These are phyloP conservation scores for Osmerus mordax DNA, from an alignment of 2,113 vertebrate genomes.

Conservation along the genomic window DNA sequence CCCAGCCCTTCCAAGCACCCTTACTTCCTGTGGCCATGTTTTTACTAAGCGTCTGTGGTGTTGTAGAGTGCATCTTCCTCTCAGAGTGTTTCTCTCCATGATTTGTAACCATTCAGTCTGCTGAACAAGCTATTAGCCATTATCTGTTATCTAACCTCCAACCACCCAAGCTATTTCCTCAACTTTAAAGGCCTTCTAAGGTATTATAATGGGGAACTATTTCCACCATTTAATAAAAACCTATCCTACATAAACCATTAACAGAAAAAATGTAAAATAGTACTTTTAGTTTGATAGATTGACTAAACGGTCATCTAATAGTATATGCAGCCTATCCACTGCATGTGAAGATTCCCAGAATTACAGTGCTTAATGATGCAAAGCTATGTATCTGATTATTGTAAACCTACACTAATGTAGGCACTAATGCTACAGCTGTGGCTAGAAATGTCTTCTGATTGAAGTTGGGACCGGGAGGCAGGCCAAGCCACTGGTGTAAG, in stretches of 20 bases:
- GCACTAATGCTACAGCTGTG: neutral
- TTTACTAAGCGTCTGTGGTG: neutral
- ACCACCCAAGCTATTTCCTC: slow-evolving; percentile 23
- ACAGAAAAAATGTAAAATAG: too few relatives aligned
- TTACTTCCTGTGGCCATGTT: slow-evolving; percentile 26
- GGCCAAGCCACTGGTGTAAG: neutral
- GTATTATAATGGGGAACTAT: neutral
- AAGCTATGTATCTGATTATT: too few relatives aligned
- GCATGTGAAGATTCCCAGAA: too few relatives aligned
- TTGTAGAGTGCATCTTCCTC: slow-evolving; percentile 21
- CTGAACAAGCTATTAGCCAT: slow-evolving; percentile 37
- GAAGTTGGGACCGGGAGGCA: neutral
- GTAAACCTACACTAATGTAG: neutral
- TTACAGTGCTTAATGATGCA: too few relatives aligned
- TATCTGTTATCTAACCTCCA: slow-evolving; percentile 36
- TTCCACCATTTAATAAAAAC: neutral
- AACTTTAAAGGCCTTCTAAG: slow-evolving; percentile 25
- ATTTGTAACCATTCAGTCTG: slow-evolving; percentile 43
- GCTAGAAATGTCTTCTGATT: neutral
- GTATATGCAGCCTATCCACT: too few relatives aligned
- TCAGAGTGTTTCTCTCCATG: slow-evolving; percentile 15
- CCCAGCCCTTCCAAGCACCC: slow-evolving; percentile 16
- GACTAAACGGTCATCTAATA: too few relatives aligned
- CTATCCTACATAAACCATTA: neutral
- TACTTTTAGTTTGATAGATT: too few relatives aligned